These are phyloP conservation scores for Lontra canadensis DNA, from an alignment of 2,113 vertebrate genomes.

Conservation along the genomic window DNA sequence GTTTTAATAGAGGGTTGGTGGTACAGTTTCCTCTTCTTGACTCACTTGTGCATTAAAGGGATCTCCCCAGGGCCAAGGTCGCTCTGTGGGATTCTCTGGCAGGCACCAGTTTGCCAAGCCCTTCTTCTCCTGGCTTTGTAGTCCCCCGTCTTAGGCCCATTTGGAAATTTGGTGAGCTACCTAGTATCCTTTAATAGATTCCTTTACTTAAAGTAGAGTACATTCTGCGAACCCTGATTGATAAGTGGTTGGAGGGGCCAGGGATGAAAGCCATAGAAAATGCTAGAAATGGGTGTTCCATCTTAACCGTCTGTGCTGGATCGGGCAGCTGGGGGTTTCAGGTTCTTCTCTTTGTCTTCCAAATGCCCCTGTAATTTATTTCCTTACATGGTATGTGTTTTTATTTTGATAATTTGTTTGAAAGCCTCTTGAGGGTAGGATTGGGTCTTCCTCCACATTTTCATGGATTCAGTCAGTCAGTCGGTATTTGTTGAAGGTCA, in stretches of 20 bases:
- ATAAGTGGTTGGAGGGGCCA: not conserved
- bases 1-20: not conserved
- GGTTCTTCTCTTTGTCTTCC: not conserved
- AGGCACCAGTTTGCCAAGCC: not conserved
- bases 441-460: not conserved
- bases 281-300: not conserved
- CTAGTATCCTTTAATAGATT: not conserved
- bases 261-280: not conserved
- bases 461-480: not conserved
- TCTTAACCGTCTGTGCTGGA: not conserved
- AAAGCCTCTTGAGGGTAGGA: not conserved
- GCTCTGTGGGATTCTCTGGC: not conserved
- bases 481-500: not conserved
- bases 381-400: not conserved
- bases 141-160: not conserved
- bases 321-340: not conserved
- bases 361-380: not conserved
- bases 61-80: not conserved
- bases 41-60: not conserved
- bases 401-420: not conserved
- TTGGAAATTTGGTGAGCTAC: not conserved
- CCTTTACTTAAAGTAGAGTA: not conserved
- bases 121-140: not conserved
- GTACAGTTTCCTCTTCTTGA: not conserved
- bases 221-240: not conserved